Percentiles rank a stretch among this genome's conserved stretches.
These are phyloP conservation scores for Hippocampus abdominalis DNA, from an alignment of 2,113 vertebrate genomes.

Conservation along the genomic window DNA sequence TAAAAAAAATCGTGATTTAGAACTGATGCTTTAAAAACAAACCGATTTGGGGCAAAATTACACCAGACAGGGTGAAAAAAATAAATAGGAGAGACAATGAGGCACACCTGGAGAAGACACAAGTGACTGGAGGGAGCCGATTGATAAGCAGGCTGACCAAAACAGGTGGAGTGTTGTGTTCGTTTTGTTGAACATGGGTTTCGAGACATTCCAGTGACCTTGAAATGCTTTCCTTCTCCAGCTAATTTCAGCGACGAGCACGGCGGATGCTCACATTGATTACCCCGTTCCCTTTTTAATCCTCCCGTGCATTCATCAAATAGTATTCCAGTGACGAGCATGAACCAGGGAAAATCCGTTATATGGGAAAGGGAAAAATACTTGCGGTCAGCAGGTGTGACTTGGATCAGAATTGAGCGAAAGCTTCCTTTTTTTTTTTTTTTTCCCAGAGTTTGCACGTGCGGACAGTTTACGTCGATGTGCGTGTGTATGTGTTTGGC, in stretches of 20 bases:
- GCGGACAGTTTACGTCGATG: conserved; percentile 31
- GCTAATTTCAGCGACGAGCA: not conserved
- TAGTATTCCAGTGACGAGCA: not conserved
- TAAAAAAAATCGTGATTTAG: too few species aligned
- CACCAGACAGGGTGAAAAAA: too few species aligned
- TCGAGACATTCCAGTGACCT: too few species aligned
- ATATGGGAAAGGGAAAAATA: conserved; percentile 20
- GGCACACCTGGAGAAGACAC: too few species aligned
- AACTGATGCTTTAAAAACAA: too few species aligned
- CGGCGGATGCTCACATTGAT: not conserved
- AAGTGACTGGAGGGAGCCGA: too few species aligned
- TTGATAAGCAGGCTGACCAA: too few species aligned
- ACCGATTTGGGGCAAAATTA: too few species aligned
- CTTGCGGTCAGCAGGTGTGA: conserved; percentile 29
- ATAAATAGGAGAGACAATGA: too few species aligned
- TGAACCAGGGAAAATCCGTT: conserved; percentile 16
- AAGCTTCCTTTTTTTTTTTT: conserved; percentile 29
- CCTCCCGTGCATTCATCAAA: not conserved
- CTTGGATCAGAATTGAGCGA: conserved; percentile 38
- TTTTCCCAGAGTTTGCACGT: conserved; percentile 24
- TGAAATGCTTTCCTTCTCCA: too few species aligned
- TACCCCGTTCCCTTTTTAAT: not conserved
- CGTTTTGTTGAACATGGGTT: too few species aligned
- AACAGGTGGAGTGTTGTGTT: too few species aligned
- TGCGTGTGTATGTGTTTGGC: conserved; percentile 13